phyloP scores from a whole-genome alignment of 2,113 vertebrate species.

The Rhea americana region DNA sequence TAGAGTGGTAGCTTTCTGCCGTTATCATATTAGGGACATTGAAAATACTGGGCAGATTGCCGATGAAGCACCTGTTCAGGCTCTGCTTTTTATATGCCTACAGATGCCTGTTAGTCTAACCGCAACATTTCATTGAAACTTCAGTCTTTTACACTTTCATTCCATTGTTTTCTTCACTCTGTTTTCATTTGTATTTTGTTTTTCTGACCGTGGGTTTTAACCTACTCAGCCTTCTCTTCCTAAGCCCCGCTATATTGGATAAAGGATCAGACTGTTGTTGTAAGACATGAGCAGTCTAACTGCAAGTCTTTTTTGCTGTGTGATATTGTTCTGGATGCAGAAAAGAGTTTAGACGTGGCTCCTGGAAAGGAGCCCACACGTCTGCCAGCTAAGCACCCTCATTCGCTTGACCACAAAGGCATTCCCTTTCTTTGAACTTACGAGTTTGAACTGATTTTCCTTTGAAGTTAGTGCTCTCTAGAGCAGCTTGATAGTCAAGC shows the following conservation, averaged over 20 bases:
- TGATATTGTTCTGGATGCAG: not conserved
- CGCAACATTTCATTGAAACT: not conserved
- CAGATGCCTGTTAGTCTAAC: not conserved
- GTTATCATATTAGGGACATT: not conserved
- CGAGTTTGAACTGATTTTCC: not conserved
- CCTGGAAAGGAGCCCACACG: not conserved
- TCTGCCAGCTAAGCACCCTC: not conserved
- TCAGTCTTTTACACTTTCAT: not conserved
- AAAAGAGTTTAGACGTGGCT: not conserved
- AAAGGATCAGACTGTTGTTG: not conserved
- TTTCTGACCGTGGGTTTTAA: not conserved
- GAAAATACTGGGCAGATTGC: not conserved
- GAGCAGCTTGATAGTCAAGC: not conserved
- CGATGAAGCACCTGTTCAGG: not conserved
- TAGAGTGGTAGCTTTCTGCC: not conserved
- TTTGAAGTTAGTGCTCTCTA: not conserved
- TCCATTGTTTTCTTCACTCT: not conserved
- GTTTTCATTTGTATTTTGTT: not conserved
- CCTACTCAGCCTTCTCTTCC: not conserved
- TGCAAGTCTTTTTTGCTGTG: not conserved
- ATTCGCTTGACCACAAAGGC: not conserved
- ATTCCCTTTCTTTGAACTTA: not conserved
- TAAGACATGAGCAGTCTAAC: not conserved
- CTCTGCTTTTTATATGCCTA: not conserved
- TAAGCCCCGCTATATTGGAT: not conserved